Evolutionary conservation across 2,113 vertebrate species (phyloP), one percentile per base, ranked within the genome.

Genomic region (Rhizomys pruinosus): DNA sequence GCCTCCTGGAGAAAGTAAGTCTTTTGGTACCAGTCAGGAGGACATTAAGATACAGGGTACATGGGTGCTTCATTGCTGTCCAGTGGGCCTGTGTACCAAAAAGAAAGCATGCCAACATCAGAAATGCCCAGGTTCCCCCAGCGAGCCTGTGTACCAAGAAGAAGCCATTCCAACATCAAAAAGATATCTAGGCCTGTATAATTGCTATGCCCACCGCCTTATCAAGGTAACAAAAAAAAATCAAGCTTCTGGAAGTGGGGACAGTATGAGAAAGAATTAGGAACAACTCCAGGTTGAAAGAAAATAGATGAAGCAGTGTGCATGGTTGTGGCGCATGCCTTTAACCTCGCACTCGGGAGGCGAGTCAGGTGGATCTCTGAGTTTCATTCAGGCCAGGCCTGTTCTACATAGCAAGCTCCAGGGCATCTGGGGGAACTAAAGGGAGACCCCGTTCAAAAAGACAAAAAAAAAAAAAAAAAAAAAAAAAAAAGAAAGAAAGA

Each of bases 251-350:
- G 17, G 71, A 73, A 55, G 73, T 44, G n/a, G 16, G 0, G 34
- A 11, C 34, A 25, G 12, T 39, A 57, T 2, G 10, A 55, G 20
- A 74, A 88, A 73, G 87, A 74, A 61, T 77, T 84, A 78, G 19
- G 66, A 80, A 39, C 47, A 92, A 81, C 44, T 80, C 37, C 29
- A 71, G 17, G 34, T 88, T 82, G n/a, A n/a, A 86, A 61, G 72
- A 37, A 68, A 89, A 72, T 80, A 94, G 68, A 68, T 55, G 39
- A 32, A 86, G 39, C 39, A 89, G n/a, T n/a, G n/a, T n/a, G n/a
- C 39, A 47, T 57, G 55, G 42, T n/a, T n/a, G n/a, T n/a, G n/a
- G n/a, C n/a, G n/a, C n/a, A n/a, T n/a, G n/a, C n/a, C n/a, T n/a
- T n/a, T n/a, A n/a, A n/a, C n/a, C n/a, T n/a, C n/a, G n/a, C n/a